phyloP scores from a whole-genome alignment of 2,797 vertebrate genomes.

The Tragopan temminckii region DNA sequence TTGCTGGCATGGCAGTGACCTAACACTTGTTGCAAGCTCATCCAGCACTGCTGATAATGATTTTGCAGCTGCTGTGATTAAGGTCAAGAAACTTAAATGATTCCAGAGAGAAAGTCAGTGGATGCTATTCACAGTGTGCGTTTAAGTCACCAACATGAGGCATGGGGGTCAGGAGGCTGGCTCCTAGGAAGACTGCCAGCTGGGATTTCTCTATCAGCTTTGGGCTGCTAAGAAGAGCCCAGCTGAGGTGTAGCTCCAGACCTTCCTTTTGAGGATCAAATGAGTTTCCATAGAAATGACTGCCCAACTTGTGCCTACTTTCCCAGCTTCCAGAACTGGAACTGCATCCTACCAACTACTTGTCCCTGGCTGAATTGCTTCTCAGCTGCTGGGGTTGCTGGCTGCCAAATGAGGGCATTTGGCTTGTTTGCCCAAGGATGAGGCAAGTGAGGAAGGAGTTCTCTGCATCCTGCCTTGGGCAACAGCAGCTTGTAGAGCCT shows the following conservation, averaged over 20 bases:
- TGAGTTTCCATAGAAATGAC: not conserved
- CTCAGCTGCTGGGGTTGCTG: accelerated
- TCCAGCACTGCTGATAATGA: not conserved
- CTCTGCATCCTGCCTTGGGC: not conserved
- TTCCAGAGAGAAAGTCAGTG: not conserved
- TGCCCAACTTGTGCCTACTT: not conserved
- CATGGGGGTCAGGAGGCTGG: not conserved
- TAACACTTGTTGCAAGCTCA: not conserved
- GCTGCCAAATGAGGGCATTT: not conserved
- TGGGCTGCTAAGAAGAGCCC: not conserved
- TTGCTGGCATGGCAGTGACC: not conserved
- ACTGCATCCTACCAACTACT: not conserved
- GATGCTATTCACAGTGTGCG: not conserved
- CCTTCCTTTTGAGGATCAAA: not conserved
- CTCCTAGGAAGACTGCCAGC: not conserved
- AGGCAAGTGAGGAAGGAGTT: not conserved
- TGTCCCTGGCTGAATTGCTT: accelerated
- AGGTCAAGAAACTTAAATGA: slow-evolving; percentile 50
- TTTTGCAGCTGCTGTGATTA: slow-evolving; percentile 44
- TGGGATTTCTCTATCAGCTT: not conserved
- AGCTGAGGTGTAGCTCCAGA: not conserved
- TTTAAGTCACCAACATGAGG: not conserved
- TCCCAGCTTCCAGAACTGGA: not conserved
- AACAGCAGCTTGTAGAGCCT: not conserved
- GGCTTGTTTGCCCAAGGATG: not conserved